Percentiles rank a stretch among this genome's conserved stretches.
Evolutionary conservation across 2,888 invertebrate genomes (phyloP).

Genomic region (Synergus itoensis): DNA sequence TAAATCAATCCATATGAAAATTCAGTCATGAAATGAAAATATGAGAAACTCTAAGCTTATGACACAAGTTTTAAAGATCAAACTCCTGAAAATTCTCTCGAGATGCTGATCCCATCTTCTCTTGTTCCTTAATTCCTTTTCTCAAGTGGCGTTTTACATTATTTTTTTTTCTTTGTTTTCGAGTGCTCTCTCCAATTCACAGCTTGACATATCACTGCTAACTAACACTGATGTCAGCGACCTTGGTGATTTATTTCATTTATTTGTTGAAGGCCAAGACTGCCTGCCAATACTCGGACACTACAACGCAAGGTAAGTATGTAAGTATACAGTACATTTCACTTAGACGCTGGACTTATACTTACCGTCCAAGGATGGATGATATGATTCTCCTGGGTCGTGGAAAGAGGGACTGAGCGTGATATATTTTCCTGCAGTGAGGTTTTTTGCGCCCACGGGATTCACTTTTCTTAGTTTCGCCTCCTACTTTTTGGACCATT

Average conservation of each 20-base stretch:
- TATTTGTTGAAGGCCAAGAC: slow-evolving; percentile 57
- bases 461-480: slow-evolving; percentile 60
- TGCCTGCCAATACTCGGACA: slow-evolving; percentile 60
- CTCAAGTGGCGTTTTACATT: no score
- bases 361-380: slow-evolving; percentile 59
- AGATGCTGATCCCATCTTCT: neutral
- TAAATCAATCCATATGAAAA: no score
- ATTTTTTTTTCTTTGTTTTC: slow-evolving; percentile 3
- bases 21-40: no score
- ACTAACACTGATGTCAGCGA: slow-evolving; percentile 63
- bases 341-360: slow-evolving; percentile 62
- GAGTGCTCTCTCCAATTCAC: slow-evolving; percentile 44
- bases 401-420: slow-evolving; percentile 49
- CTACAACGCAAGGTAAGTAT: slow-evolving; percentile 44
- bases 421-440: slow-evolving; percentile 57
- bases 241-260: slow-evolving; percentile 64
- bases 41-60: no score
- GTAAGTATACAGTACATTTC: slow-evolving; percentile 62
- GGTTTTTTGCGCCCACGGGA: slow-evolving; percentile 55
- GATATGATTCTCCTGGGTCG: slow-evolving; percentile 60
- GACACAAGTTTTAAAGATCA: no score
- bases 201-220: slow-evolving; percentile 64
- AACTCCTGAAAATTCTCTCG: neutral
- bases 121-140: slow-evolving; percentile 42
- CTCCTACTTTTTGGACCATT: slow-evolving; percentile 41